Conservation (phyloP, 2,797 vertebrate species). For the Rhynchonycteris naso region DNA sequence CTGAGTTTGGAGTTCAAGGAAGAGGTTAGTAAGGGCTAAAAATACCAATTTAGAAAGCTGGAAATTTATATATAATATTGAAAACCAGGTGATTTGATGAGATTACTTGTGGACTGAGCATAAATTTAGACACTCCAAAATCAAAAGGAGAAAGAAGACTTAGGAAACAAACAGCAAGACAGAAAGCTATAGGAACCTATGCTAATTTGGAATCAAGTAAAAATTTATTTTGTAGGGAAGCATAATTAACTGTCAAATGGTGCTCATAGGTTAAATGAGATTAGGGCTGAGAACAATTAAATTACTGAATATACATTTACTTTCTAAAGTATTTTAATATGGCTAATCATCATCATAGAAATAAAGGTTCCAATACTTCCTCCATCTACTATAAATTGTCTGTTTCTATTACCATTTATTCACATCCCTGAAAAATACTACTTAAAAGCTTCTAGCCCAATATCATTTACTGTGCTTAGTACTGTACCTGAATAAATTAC, state of each 20-base stretch:
- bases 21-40: neutral
- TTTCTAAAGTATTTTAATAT: neutral
- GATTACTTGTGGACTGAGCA: neutral
- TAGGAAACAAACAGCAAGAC: neutral
- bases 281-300: neutral
- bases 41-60: slow-evolving; percentile 3
- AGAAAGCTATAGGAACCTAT: neutral
- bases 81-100: neutral
- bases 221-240: neutral
- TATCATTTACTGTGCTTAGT: neutral
- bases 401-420: neutral
- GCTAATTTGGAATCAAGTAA: neutral
- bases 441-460: neutral
- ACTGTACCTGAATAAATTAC: neutral
- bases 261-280: neutral
- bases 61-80: neutral
- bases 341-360: neutral
- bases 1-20: neutral
- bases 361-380: neutral
- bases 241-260: neutral
- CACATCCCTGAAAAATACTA: neutral
- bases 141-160: neutral
- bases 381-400: neutral
- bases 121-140: neutral
- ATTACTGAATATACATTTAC: slow-evolving; percentile 1